These are phyloP conservation scores for Festucalex cinctus DNA, from an alignment of 2,113 vertebrate genomes.

Conservation along the genomic window DNA sequence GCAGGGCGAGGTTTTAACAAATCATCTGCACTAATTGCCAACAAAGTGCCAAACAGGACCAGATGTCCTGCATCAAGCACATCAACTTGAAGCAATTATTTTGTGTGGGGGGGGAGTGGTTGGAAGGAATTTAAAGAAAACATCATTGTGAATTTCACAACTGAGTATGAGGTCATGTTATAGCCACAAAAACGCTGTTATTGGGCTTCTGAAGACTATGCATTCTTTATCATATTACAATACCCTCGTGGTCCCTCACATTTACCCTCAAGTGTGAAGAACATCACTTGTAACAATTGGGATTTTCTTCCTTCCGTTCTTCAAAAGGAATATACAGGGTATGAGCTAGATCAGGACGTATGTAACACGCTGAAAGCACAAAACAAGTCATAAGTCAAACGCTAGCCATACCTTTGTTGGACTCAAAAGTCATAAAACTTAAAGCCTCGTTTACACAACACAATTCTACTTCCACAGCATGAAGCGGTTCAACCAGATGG, in stretches of 20 bases:
- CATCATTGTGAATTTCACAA: not conserved
- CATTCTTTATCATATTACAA: not conserved
- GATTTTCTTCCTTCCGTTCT: not conserved
- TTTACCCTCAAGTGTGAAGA: not conserved
- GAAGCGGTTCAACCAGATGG: constrained; percentile 2
- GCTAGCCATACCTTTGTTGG: not conserved
- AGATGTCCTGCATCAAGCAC: constrained; percentile 14
- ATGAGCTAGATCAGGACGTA: not conserved
- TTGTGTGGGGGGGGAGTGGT: not conserved
- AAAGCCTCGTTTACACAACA: not conserved
- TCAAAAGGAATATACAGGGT: too few species aligned
- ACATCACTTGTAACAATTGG: not conserved
- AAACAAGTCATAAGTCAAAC: not conserved
- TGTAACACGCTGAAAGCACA: not conserved
- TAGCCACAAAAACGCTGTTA: not conserved
- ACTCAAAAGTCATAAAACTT: too few species aligned
- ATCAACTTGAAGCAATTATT: not conserved
- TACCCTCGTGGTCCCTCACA: not conserved
- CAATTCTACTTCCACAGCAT: not conserved
- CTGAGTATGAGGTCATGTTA: not conserved
- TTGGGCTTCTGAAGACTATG: not conserved
- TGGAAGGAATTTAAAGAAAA: not conserved
- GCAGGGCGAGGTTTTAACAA: constrained; percentile 21
- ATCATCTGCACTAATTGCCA: constrained; percentile 19
- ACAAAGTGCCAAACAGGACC: constrained; percentile 1